Evolutionary conservation across 2,888 invertebrate species (phyloP).

Genomic region (Limenitis camilla): DNA sequence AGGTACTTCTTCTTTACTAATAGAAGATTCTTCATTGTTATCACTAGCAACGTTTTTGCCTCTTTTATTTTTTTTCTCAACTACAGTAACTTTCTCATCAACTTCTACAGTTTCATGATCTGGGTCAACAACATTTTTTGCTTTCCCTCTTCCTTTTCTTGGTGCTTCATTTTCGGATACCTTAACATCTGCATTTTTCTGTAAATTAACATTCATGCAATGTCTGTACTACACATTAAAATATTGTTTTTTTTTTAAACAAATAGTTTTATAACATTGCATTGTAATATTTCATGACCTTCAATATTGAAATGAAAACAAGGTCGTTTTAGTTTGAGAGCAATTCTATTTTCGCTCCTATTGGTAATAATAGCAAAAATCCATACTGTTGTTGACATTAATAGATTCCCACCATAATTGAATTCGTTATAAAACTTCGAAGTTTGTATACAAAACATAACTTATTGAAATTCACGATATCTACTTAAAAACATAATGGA

Average conservation of each 20-base stretch:
- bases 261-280: too few species aligned
- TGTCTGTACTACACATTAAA: not conserved
- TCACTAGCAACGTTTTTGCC: constrained; percentile 47
- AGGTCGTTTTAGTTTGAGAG: too few species aligned
- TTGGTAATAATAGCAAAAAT: too few species aligned
- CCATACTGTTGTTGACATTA: too few species aligned
- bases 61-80: constrained; percentile 37
- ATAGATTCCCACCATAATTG: too few species aligned
- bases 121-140: constrained; percentile 40
- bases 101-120: constrained; percentile 35
- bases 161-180: constrained; percentile 47
- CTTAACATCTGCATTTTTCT: constrained; percentile 59
- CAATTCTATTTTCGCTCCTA: too few species aligned
- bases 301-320: too few species aligned
- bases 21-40: constrained; percentile 27
- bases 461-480: too few species aligned
- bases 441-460: too few species aligned
- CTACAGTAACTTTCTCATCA: constrained; percentile 30
- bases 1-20: constrained; percentile 41
- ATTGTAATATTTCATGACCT: too few species aligned
- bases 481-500: too few species aligned
- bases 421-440: too few species aligned
- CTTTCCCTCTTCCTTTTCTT: constrained; percentile 57
- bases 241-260: not conserved
- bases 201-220: constrained; percentile 29